Evolutionary conservation across 30 jellyfish, hydroid and myxozoan genomes (phyloP), one percentile per base, ranked within the genome.

Genomic region (Cassiopea xamachana): DNA sequence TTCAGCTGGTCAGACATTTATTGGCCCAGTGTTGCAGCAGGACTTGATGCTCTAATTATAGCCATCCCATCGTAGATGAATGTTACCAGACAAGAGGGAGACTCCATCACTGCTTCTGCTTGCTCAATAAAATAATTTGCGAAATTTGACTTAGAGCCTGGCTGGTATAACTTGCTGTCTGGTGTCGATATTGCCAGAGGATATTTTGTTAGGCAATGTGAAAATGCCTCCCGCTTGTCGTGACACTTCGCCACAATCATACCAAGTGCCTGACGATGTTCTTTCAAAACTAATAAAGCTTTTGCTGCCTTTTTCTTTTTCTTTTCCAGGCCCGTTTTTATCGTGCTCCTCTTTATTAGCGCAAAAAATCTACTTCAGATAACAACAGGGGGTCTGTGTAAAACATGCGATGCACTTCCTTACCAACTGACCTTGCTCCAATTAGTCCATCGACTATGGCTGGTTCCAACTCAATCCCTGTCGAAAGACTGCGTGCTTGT

Each of bases 351-450:
- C 84, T 83, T 83, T 83, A 83, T 83, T 67, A 73, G 83, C 74
- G 91, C 91, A 83, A 83, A 55, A 83, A 83, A 55, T 83, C 91
- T 69, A 83, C 83, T 55, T 83, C 70, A 83, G 19, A 17, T 83
- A 85, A 67, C 91, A 83, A 83, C 50, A 55, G 64, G 64, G 10
- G 64, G 64, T 55, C 64, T 55, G 64, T 55, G 64, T 55, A 55
- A 55, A 55, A 81, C 90, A 81, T 83, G 91, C 73, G 85, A 83
- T 83, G 91, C 91, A 67, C 64, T 83, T 83, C 83, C 67, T 68
- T 75, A 83, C 91, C 91, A 83, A 83, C 91, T 64, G 91, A 83
- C 91, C 91, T 83, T 83, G 91, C 91, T 83, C 91, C 83, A 71
- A 83, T 83, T 83, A 83, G 91, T 69, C 83, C 91, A n/a, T 83